Evolutionary conservation across 1,140 invertebrate species (phyloP).

Genomic region (Zelostemma sp.): DNA sequence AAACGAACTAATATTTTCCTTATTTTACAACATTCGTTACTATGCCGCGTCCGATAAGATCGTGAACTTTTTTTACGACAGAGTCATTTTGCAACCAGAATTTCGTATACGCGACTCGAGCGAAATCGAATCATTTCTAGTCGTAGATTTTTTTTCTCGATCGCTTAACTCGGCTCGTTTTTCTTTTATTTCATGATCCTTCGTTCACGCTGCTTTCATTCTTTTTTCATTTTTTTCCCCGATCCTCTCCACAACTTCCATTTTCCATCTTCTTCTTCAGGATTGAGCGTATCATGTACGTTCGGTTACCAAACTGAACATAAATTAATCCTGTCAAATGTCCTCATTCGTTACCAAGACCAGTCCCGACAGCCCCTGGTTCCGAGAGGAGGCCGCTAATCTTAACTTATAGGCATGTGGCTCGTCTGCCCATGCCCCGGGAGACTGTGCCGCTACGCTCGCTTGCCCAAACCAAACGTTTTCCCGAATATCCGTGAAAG

Average conservation of each 20-base stretch:
- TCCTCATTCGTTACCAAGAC: conserved; percentile 63
- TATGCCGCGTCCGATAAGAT: no score
- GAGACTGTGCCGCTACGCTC: conserved; percentile 3
- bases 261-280: conserved; percentile 32
- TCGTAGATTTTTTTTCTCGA: no score
- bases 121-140: no score
- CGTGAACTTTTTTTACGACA: no score
- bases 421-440: conserved; percentile 22
- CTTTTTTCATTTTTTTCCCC: conserved; percentile 13
- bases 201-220: conserved; percentile 6
- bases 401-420: conserved; percentile 62
- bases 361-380: conserved; percentile 30
- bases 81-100: no score
- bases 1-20: no score
- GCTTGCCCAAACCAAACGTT: conserved; percentile 20
- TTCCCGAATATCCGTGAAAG: conserved; percentile 22
- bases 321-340: conserved; percentile 69
- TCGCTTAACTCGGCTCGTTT: no score
- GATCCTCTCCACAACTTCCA: conserved; percentile 4
- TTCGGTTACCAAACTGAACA: conserved; percentile 67
- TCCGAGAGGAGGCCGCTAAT: conserved; percentile 55
- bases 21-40: no score
- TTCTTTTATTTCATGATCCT: neutral
- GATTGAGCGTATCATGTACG: conserved; percentile 48
- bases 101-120: no score